Conservation (phyloP, 2,113 vertebrate genomes). For the Antechinus flavipes region DNA sequence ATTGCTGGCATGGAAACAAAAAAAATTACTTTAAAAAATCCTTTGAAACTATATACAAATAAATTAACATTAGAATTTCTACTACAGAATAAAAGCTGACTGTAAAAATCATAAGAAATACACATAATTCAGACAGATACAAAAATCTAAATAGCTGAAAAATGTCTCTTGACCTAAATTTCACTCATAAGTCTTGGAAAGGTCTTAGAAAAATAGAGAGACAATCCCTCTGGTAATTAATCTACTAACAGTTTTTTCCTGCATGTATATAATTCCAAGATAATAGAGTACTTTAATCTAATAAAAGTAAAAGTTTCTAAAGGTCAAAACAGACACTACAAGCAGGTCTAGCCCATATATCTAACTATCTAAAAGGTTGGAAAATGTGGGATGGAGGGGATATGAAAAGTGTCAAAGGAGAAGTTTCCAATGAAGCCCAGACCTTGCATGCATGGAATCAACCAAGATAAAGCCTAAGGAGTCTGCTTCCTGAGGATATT, state of each 20-base stretch:
- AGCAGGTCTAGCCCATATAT: background rate
- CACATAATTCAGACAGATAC: background rate
- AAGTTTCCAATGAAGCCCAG: background rate
- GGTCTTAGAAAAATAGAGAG: background rate
- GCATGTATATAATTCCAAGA: background rate
- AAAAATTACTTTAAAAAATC: too few species aligned
- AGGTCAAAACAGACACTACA: conserved; percentile 12
- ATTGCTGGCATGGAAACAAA: background rate
- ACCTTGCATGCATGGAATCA: background rate
- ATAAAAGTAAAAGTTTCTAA: background rate
- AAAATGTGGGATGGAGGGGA: background rate
- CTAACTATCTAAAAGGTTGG: background rate
- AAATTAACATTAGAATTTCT: too few species aligned
- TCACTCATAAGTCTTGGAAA: background rate
- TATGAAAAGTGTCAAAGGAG: background rate
- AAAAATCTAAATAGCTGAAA: background rate
- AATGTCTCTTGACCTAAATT: background rate
- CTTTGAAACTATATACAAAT: background rate
- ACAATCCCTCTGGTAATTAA: background rate
- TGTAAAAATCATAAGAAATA: too few species aligned
- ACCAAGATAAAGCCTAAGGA: background rate
- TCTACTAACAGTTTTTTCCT: background rate
- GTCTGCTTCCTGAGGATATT: too few species aligned
- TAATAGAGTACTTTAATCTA: background rate
- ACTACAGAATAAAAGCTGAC: too few species aligned